phyloP scores from a whole-genome alignment of 2,797 vertebrate genomes.

The Odontamblyopus lacepedii region DNA sequence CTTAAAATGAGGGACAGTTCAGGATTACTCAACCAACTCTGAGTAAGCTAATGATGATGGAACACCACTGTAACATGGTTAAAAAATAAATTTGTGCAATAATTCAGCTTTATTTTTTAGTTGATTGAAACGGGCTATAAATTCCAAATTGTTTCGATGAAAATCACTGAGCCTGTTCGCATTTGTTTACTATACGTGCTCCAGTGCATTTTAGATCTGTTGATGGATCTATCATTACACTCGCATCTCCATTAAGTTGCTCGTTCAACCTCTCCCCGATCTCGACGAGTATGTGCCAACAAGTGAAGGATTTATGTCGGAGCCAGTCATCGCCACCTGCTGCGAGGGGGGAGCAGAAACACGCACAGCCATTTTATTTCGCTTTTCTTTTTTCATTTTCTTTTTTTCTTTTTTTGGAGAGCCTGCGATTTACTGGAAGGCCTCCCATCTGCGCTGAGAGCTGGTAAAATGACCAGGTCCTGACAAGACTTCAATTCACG shows the following conservation, averaged over 20 bases:
- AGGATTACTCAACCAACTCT: too few species aligned
- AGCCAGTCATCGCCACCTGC: constrained; percentile 67
- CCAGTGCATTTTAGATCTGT: not conserved
- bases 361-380: constrained; percentile 21
- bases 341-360: constrained; percentile 30
- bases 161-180: not conserved
- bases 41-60: too few species aligned
- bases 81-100: too few species aligned
- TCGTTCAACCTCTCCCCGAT: constrained; percentile 56
- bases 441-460: constrained; percentile 51
- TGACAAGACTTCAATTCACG: constrained; percentile 81
- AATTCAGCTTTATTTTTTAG: too few species aligned
- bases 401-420: constrained; percentile 19
- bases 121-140: not conserved
- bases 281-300: constrained; percentile 58
- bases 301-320: constrained; percentile 50
- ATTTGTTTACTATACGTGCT: not conserved
- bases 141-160: not conserved
- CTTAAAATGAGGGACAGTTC: too few species aligned
- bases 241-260: constrained; percentile 37
- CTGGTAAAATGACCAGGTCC: constrained; percentile 75
- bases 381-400: not conserved
- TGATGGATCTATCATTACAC: constrained; percentile 33
- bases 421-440: constrained; percentile 54
- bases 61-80: too few species aligned